Evolutionary conservation across 2,113 vertebrate genomes (phyloP).

Genomic region (Callospermophilus lateralis): DNA sequence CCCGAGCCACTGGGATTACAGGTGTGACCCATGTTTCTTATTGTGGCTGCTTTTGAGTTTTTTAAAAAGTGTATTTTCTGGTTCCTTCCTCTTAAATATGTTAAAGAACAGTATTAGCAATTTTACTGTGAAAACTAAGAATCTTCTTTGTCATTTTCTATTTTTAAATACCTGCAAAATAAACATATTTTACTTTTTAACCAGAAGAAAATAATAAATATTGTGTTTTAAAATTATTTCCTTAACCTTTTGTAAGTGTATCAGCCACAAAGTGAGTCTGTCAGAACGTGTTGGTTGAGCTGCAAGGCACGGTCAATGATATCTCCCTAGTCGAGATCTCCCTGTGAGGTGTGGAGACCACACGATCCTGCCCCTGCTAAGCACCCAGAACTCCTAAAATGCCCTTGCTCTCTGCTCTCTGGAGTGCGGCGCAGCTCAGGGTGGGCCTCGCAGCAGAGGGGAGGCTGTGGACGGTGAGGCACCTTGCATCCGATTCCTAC

Average conservation of each 20-base stretch:
- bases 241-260: neutral
- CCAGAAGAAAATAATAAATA: neutral
- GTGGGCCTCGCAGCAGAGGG: accelerated
- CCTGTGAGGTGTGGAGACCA: neutral
- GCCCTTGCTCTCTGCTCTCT: accelerated
- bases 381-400: neutral
- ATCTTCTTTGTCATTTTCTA: neutral
- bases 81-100: neutral
- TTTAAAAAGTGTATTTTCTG: neutral
- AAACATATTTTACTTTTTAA: neutral
- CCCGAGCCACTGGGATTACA: too few relatives aligned
- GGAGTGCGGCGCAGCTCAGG: accelerated
- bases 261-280: neutral
- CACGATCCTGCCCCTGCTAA: accelerated
- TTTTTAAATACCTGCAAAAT: neutral
- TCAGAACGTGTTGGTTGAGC: too few relatives aligned
- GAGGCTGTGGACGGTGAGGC: too few relatives aligned
- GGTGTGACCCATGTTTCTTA: neutral
- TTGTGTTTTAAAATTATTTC: neutral
- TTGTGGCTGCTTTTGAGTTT: neutral
- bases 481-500: neutral
- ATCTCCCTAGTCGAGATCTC: too few relatives aligned
- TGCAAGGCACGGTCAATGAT: too few relatives aligned
- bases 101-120: neutral
- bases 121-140: neutral